Conservation (phyloP, 2,113 vertebrate genomes). For the Centropristis striata region DNA sequence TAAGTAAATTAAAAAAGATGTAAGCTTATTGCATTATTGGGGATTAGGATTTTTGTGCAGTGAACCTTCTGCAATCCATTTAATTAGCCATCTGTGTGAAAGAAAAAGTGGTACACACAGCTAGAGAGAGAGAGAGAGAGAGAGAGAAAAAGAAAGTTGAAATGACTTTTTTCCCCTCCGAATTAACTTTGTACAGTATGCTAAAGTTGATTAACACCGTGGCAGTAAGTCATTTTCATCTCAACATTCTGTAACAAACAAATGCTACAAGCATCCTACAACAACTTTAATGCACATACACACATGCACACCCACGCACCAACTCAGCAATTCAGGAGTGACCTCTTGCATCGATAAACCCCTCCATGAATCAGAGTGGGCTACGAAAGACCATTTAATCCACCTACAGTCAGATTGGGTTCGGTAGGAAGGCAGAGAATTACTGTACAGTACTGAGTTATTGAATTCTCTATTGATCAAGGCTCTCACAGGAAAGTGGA, state of each 20-base stretch:
- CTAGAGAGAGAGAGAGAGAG: not conserved
- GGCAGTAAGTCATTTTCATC: not conserved
- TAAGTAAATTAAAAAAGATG: not conserved
- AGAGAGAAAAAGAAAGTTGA: not conserved
- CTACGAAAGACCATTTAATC: conserved; percentile 55
- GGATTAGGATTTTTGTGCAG: not conserved
- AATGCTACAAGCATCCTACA: conserved; percentile 1
- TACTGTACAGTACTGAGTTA: conserved; percentile 53
- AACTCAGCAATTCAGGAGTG: conserved; percentile 32
- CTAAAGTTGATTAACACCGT: conserved; percentile 5
- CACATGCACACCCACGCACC: not conserved
- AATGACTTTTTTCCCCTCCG: not conserved
- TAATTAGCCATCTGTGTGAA: conserved; percentile 2
- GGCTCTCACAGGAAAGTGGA: conserved; percentile 33
- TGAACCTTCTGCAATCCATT: conserved; percentile 1
- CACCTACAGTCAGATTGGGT: conserved; percentile 25
- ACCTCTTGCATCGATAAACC: conserved; percentile 40
- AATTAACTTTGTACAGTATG: not conserved
- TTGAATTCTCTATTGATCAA: conserved; percentile 70
- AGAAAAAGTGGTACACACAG: too few relatives aligned
- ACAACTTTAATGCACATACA: not conserved
- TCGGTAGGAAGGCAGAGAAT: conserved; percentile 47
- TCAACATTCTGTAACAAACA: conserved; percentile 17
- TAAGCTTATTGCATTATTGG: not conserved
- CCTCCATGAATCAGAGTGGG: conserved; percentile 54